Evolutionary conservation across 2,113 vertebrate genomes (phyloP).

Genomic region (Chitala chitala): DNA sequence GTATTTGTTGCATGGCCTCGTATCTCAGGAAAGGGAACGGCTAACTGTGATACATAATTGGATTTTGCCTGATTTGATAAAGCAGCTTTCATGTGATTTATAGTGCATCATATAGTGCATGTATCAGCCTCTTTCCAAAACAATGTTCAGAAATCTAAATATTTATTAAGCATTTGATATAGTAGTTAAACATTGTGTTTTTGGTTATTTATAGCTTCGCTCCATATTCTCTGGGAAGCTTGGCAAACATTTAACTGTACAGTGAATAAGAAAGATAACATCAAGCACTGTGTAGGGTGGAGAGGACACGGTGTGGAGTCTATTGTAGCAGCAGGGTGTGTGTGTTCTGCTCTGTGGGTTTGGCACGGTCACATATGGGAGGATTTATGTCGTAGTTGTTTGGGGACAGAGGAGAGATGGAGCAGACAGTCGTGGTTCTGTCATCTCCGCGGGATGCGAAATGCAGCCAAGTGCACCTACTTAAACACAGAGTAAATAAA

Average conservation of each 20-base stretch:
- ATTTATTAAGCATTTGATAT: conserved; percentile 11
- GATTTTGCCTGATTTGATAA: neutral
- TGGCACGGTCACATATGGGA: neutral
- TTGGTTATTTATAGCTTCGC: neutral
- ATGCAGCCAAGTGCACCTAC: no score
- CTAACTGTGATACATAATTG: neutral
- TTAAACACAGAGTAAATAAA: no score
- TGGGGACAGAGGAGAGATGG: neutral
- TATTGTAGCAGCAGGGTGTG: neutral
- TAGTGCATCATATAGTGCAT: no score
- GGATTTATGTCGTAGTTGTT: neutral
- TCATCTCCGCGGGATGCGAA: no score
- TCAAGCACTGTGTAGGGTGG: neutral
- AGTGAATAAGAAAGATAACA: neutral
- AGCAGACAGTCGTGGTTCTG: no score
- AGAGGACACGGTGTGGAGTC: neutral
- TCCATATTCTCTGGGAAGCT: neutral
- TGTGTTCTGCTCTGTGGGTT: neutral
- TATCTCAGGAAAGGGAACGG: neutral
- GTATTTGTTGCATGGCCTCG: neutral
- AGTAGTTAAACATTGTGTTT: neutral
- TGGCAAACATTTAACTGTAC: neutral
- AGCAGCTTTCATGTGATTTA: no score
- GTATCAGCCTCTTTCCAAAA: no score
- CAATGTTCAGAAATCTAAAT: neutral